Conservation (phyloP, 2,888 invertebrate species). For the Conops quadrifasciatus region DNA sequence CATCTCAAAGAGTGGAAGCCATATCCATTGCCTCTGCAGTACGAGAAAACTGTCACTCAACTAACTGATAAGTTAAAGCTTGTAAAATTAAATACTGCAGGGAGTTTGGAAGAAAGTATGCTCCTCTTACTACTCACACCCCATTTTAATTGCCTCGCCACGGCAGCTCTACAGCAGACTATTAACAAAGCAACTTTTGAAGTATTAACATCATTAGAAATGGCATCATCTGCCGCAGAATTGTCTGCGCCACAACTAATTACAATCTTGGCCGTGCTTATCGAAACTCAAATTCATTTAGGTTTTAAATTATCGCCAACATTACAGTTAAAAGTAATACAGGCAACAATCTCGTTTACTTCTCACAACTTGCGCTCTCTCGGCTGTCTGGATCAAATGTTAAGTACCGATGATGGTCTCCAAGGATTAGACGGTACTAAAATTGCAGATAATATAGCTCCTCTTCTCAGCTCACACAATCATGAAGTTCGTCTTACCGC, state of each 20-base stretch:
- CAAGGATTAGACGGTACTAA: conserved; percentile 11
- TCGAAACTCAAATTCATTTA: conserved; percentile 71
- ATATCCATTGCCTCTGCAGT: conserved; percentile 72
- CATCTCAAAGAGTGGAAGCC: conserved; percentile 72
- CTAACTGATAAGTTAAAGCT: conserved; percentile 52
- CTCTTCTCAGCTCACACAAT: conserved; percentile 75
- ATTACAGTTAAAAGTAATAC: conserved; percentile 34
- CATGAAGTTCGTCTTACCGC: conserved; percentile 76
- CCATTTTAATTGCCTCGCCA: conserved; percentile 54
- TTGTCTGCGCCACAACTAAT: conserved; percentile 50
- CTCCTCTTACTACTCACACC: conserved; percentile 54
- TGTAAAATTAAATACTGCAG: conserved; percentile 38
- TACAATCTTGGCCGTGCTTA: conserved; percentile 69
- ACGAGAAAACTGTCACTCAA: conserved; percentile 49
- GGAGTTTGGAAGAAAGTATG: conserved; percentile 60
- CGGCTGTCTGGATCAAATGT: conserved; percentile 58
- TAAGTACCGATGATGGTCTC: conserved; percentile 60
- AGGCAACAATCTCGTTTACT: conserved; percentile 42
- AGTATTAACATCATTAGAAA: conserved; percentile 27
- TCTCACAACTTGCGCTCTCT: conserved; percentile 57
- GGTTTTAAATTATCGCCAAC: conserved; percentile 49
- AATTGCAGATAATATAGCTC: conserved; percentile 65
- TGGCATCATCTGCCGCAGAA: conserved; percentile 3
- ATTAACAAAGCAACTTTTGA: conserved; percentile 35
- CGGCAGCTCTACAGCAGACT: conserved; percentile 42